Base-by-base conservation (phyloP, 2,888 invertebrate species). In the Melipona bicolor region DNA sequence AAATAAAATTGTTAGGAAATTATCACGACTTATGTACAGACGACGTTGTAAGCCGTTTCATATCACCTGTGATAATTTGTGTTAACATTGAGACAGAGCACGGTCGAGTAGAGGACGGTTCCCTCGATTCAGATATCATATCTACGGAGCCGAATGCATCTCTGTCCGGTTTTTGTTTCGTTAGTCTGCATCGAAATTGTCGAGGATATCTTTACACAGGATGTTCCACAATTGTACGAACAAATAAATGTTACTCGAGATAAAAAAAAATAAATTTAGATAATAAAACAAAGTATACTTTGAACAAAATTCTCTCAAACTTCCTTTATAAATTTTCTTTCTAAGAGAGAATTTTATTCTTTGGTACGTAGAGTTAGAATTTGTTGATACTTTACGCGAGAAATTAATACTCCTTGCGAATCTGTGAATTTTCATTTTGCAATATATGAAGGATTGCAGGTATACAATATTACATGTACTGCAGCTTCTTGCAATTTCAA, bases 61-160 rank as follows among this genome's bases (percentile, higher is more conserved):
- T 90, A 91, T 92, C 90, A 90, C 85, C 90, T 89, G 92, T 83
- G 92, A 93, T 93, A 92, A 93, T 92, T 90, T 90, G 65, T 87
- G 88, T 91, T 92, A 92, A 91, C 92, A 91, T 92, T 92, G 91
- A 91, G 90, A 91, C 83, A 77, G 88, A 84, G 85, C 81, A 87
- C 90, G 91, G 91, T 90, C 93, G 90, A 85, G 84, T 90, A 91
- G 91, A 93, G 92, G 92, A 90, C 93, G 85, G 73, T 75, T 64
- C 79, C 70, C 76, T 71, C 83, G 86, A 89, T 90, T 88, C 82
- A 73, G 92, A 92, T 92, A 91, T 65, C 86, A 74, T 92, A 92
- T 92, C 92, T 90, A 72, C 86, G 87, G 88, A 91, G 90, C 84
- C 88, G 91, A 82, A 91, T 88, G 88, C 87, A 86, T 88, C 89